A percentile compares a stretch with the other conserved stretches of the same genome.
Conservation (phyloP, 2,113 vertebrate species). For the Lepus europaeus region DNA sequence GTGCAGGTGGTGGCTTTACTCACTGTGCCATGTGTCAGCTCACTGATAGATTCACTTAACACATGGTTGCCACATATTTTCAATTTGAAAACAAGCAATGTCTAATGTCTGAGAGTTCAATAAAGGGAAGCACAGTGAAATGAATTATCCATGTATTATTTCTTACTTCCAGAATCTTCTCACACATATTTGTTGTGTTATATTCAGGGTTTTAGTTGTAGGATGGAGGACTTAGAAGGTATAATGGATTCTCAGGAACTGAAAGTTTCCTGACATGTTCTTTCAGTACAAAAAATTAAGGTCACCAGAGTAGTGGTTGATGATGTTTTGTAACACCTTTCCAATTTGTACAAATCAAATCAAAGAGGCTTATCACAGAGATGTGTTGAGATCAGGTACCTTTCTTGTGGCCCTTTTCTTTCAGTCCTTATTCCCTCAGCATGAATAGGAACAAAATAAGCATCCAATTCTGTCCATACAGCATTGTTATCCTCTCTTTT, state of each 20-base stretch:
- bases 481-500: slow-evolving; percentile 43
- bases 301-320: background rate
- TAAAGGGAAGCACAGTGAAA: too few species aligned
- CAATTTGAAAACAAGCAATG: too few species aligned
- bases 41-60: too few species aligned
- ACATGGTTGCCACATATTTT: too few species aligned
- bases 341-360: background rate
- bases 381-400: background rate
- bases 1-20: too few species aligned
- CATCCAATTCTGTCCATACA: background rate
- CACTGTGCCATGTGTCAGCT: too few species aligned
- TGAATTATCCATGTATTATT: background rate
- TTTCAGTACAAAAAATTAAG: background rate
- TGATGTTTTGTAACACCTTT: background rate
- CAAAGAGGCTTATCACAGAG: background rate
- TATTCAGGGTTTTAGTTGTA: slow-evolving; percentile 5
- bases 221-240: background rate
- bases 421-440: background rate
- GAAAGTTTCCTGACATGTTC: background rate
- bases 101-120: too few species aligned
- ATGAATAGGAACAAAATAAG: slow-evolving; percentile 4
- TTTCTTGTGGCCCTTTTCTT: background rate
- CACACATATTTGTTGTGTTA: background rate
- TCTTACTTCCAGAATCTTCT: background rate
- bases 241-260: background rate